Evolutionary conservation across 2,113 vertebrate species (phyloP), one percentile per base, ranked within the genome.

Genomic region (Vulpes vulpes): DNA sequence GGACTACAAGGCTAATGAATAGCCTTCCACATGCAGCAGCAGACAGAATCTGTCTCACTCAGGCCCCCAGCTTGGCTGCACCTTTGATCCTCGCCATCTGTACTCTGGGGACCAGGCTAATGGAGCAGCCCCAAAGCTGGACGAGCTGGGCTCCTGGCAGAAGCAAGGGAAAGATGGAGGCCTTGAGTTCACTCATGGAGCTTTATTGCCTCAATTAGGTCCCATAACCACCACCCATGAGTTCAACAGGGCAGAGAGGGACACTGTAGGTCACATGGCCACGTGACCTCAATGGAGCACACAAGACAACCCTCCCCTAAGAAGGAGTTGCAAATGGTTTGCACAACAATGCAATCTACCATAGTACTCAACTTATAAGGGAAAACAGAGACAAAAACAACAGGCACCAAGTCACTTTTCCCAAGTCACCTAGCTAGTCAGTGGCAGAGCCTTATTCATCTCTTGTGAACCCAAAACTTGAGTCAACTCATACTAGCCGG

Each of bases 221-320:
- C 60, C 55, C 55, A 43, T 23, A 57, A 59, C 2, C 11, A 8
- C 49, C 67, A 15, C 25, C 11, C 35, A 3, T 5, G 1, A 43
- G n/a, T 71, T 35, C 65, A 12, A 5, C 20, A n/a, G 49, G 62
- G 17, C 30, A 12, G 57, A 15, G 35, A 80, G 32, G 65, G 20
- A 15, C 27, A 10, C 16, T 1, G 5, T 0, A 9, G 55, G 74
- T 30, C 82, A 17, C 11, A 1, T 1, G 25, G 69, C 51, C 35
- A 4, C 38, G 0, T 4, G 27, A 32, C 32, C 81, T 5, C 23
- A 22, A 0, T 0, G 3, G 49, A 84, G 23, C 20, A 2, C 3
- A 23, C 23, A n/a, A 19, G 55, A 14, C 62, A 49, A 3, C 55
- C 30, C 20, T 65, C 62, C 25, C 22, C 55, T 25, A 43, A 11